Base-by-base conservation (phyloP, 2,888 invertebrate genomes). In the Steinernema scapterisci region DNA sequence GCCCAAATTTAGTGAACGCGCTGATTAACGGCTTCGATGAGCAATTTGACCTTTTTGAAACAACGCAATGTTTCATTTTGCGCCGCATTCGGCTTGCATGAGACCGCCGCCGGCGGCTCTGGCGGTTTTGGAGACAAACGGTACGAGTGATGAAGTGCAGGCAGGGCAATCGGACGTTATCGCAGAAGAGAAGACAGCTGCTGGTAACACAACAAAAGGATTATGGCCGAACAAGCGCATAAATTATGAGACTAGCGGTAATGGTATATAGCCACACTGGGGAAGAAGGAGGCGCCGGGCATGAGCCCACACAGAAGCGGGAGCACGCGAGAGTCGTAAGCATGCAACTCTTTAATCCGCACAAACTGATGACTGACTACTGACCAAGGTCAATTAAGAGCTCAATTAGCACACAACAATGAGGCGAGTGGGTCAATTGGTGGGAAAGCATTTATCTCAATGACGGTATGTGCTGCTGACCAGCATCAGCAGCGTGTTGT, bases 391-490 rank as follows among this genome's bases (percentile, higher is more conserved):
- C 63, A 63, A 63, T 63, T 63, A 63, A 63, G 63, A 25, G 31
- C 27, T 25, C 63, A 63, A 63, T 63, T 63, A 63, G 63, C 63
- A 63, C 63, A 63, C 31, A 63, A 63, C 63, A 63, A 63, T 63
- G 63, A 31, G 63, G 27, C n/a, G n/a, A 63, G 63, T 63, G 63
- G 63, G 63, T 63, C 63, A 63, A 63, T 63, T 48, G 19, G 63
- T 63, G 63, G 63, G 63, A 63, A 63, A 63, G 63, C 31, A 27
- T 63, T 63, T 63, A 63, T 63, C 63, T 63, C 63, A 25, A 63
- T 63, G 63, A 27, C 63, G 63, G 63, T 63, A 54, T 54, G 19
- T n/a, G n/a, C n/a, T n/a, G 38, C 38, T 38, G 38, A 38, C 38
- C 38, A 9, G 38, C 25, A n/a, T n/a, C n/a, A n/a, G n/a, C n/a